Evolutionary conservation across 2,797 vertebrate genomes (phyloP).

Genomic region (Synaphobranchus kaupii): DNA sequence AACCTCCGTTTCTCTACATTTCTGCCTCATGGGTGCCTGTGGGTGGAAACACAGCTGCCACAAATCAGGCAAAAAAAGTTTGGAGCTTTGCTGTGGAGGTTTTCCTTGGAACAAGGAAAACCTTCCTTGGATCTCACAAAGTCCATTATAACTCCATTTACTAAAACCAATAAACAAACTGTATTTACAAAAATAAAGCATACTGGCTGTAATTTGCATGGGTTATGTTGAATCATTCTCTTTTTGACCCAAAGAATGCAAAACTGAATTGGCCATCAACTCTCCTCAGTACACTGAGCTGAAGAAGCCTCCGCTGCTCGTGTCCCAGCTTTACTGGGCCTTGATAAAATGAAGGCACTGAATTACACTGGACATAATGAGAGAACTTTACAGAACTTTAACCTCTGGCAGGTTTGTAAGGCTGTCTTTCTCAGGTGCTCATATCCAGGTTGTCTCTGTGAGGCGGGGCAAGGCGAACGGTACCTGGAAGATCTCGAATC

Average conservation of each 20-base stretch:
- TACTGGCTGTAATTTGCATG: background rate
- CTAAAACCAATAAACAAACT: background rate
- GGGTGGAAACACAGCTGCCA: slow-evolving; percentile 20
- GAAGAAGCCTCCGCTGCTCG: background rate
- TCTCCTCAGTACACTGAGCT: background rate
- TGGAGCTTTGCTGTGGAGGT: background rate
- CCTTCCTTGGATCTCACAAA: background rate
- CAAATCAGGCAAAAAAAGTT: slow-evolving; percentile 19
- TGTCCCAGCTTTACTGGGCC: background rate
- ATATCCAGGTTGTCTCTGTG: background rate
- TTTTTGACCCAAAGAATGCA: background rate
- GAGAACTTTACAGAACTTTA: background rate
- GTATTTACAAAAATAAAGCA: background rate
- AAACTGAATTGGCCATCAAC: background rate
- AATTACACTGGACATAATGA: background rate
- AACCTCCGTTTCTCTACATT: slow-evolving; percentile 6
- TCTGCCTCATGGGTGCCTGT: background rate
- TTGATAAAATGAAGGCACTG: background rate
- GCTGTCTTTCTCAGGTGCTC: background rate
- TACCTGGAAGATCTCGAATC: slow-evolving; percentile 98
- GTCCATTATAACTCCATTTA: background rate
- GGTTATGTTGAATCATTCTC: background rate
- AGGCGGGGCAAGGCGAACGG: background rate
- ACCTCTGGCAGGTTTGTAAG: background rate
- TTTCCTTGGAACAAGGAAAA: slow-evolving; percentile 1